phyloP scores from a whole-genome alignment of 1,140 invertebrate species.

The Phthorimaea operculella region DNA sequence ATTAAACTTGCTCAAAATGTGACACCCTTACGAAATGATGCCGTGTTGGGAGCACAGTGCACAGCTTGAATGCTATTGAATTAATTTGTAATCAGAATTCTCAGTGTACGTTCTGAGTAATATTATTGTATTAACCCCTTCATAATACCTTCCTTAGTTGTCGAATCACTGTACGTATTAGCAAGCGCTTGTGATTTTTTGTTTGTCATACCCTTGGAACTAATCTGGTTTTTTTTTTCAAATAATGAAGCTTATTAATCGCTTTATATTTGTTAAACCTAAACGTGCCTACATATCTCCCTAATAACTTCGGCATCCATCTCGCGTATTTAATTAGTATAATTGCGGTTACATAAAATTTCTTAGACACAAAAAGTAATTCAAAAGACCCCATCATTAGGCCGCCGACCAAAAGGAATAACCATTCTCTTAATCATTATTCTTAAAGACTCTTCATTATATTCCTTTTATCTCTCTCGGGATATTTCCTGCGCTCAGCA shows the following conservation, averaged over 20 bases:
- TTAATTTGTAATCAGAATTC: slow-evolving; percentile 64
- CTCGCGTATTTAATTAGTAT: slow-evolving; percentile 31
- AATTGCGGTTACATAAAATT: slow-evolving; percentile 44
- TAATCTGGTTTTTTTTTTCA: too few species aligned
- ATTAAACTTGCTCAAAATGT: slow-evolving; percentile 67
- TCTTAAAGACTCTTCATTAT: slow-evolving; percentile 68
- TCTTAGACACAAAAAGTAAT: slow-evolving; percentile 53
- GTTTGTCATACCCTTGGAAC: too few species aligned
- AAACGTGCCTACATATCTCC: neutral
- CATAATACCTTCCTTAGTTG: slow-evolving; percentile 16
- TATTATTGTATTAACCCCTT: slow-evolving; percentile 50
- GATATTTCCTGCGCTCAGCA: slow-evolving; percentile 63
- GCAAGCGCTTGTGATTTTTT: too few species aligned
- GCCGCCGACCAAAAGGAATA: slow-evolving; percentile 59
- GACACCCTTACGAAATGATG: slow-evolving; percentile 64
- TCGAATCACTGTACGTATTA: too few species aligned
- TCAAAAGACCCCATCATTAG: slow-evolving; percentile 61
- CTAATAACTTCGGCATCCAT: neutral
- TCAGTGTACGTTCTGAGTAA: slow-evolving; percentile 48
- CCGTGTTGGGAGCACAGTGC: slow-evolving; percentile 52
- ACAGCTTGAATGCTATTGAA: slow-evolving; percentile 61
- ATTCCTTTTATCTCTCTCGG: slow-evolving; percentile 66
- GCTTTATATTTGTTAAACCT: neutral
- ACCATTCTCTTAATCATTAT: slow-evolving; percentile 67
- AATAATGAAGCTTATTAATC: too few species aligned